phyloP scores from a whole-genome alignment of 2,888 invertebrate species.

The Rosalia funebris region DNA sequence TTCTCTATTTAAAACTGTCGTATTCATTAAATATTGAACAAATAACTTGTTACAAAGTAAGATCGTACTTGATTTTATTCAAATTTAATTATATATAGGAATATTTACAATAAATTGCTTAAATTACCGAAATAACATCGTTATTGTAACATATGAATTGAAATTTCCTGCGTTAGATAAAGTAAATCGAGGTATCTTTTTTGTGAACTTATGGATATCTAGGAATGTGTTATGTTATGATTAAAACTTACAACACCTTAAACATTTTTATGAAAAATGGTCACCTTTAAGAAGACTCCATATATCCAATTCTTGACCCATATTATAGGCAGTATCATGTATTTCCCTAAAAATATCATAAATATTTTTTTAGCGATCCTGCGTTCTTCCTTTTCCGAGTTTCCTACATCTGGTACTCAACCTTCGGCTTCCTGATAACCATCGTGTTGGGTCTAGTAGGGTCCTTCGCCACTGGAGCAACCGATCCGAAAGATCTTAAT shows the following conservation, averaged over 20 bases:
- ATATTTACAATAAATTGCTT: too few relatives aligned
- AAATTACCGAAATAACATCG: too few relatives aligned
- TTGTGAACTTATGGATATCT: too few relatives aligned
- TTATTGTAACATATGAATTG: neutral
- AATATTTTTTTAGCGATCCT: constrained; percentile 51
- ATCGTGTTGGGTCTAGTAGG: constrained; percentile 77
- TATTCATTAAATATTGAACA: neutral
- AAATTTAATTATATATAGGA: too few relatives aligned
- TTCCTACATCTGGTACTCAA: constrained; percentile 92
- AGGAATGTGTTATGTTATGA: too few relatives aligned
- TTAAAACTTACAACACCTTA: too few relatives aligned
- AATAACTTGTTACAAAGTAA: neutral
- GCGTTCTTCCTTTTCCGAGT: constrained; percentile 72
- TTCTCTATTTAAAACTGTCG: neutral
- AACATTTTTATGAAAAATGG: too few relatives aligned
- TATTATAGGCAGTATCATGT: too few relatives aligned
- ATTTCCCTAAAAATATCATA: too few relatives aligned
- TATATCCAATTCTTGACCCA: too few relatives aligned
- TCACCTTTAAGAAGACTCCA: too few relatives aligned
- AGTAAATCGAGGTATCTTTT: constrained; percentile 7
- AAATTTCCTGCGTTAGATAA: constrained; percentile 2
- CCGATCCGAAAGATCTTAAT: constrained; percentile 72
- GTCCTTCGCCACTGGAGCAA: constrained; percentile 74
- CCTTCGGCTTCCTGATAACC: constrained; percentile 79
- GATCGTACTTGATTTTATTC: neutral